A percentile compares a stretch with the other conserved stretches of the same genome.
Conservation (phyloP, 2,797 vertebrate genomes). For the Leptodactylus fallax region DNA sequence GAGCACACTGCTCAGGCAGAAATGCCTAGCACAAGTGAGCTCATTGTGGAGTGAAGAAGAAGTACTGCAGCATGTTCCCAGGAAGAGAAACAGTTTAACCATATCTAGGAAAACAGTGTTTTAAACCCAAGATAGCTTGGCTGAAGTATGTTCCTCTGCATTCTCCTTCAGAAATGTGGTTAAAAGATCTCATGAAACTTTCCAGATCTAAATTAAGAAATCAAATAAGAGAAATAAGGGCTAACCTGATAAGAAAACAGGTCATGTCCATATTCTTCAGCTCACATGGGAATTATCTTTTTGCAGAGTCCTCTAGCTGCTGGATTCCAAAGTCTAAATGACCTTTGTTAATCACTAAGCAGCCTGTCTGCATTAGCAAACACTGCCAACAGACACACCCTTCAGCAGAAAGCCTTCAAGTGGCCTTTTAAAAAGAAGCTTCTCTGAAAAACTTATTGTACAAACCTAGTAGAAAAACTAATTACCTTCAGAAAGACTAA, state of each 20-base stretch:
- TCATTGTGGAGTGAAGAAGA: background rate
- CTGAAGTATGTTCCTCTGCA: background rate
- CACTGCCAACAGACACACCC: slow-evolving; percentile 93
- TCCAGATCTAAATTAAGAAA: background rate
- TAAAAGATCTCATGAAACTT: background rate
- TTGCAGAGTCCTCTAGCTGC: slow-evolving; percentile 80
- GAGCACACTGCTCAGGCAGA: slow-evolving; percentile 22
- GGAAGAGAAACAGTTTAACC: slow-evolving; percentile 29
- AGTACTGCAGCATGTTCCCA: background rate
- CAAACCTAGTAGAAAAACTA: slow-evolving; percentile 72
- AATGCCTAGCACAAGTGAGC: background rate
- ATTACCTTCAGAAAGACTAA: background rate
- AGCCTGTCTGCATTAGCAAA: slow-evolving; percentile 90
- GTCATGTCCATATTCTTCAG: slow-evolving; percentile 73
- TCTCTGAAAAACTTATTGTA: slow-evolving; percentile 88
- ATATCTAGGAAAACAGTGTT: background rate
- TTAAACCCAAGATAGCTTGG: background rate
- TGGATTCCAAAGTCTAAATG: slow-evolving; percentile 99
- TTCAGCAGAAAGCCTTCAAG: slow-evolving; percentile 90
- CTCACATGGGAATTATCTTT: slow-evolving; percentile 79
- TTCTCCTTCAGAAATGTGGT: background rate
- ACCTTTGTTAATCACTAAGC: slow-evolving; percentile 99
- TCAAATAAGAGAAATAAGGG: background rate
- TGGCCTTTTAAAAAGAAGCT: slow-evolving; percentile 90
- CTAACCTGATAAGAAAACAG: slow-evolving; percentile 57